Percentiles rank a stretch among this genome's conserved stretches.
Conservation (phyloP, 2,113 vertebrate genomes). For the Sander vitreus region DNA sequence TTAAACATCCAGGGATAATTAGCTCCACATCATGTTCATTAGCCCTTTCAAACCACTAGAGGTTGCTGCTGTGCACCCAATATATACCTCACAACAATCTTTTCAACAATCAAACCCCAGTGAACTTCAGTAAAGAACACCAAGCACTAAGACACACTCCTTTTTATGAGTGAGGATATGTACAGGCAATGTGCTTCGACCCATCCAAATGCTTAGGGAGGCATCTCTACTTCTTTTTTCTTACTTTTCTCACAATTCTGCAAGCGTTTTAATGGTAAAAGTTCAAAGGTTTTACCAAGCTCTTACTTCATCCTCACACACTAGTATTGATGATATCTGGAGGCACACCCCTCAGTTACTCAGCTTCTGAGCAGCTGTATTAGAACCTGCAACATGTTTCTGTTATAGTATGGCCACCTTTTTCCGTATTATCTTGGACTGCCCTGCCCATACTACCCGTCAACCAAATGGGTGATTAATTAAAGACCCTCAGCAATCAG, state of each 20-base stretch:
- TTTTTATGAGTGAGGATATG: too few species aligned
- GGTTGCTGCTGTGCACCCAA: constrained; percentile 41
- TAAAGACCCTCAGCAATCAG: constrained; percentile 32
- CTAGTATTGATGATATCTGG: not conserved
- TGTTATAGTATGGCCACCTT: not conserved
- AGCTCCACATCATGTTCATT: not conserved
- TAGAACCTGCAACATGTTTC: not conserved
- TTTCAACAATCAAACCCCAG: not conserved
- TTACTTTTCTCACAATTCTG: too few species aligned
- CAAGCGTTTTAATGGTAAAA: too few species aligned
- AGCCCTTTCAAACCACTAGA: constrained; percentile 37
- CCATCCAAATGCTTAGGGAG: too few species aligned
- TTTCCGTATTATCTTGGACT: not conserved
- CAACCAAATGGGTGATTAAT: constrained; percentile 6
- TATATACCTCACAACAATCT: not conserved
- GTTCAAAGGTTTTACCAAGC: too few species aligned
- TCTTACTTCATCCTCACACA: too few species aligned
- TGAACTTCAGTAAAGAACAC: not conserved
- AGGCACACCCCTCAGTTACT: too few species aligned
- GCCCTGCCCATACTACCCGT: not conserved
- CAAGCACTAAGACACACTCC: not conserved
- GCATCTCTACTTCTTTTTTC: too few species aligned
- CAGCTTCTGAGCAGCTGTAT: too few species aligned
- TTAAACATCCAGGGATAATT: constrained; percentile 7
- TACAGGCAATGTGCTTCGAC: not conserved